These are phyloP conservation scores for Semnornis frantzii DNA, from an alignment of 2,113 vertebrate genomes.

Conservation along the genomic window DNA sequence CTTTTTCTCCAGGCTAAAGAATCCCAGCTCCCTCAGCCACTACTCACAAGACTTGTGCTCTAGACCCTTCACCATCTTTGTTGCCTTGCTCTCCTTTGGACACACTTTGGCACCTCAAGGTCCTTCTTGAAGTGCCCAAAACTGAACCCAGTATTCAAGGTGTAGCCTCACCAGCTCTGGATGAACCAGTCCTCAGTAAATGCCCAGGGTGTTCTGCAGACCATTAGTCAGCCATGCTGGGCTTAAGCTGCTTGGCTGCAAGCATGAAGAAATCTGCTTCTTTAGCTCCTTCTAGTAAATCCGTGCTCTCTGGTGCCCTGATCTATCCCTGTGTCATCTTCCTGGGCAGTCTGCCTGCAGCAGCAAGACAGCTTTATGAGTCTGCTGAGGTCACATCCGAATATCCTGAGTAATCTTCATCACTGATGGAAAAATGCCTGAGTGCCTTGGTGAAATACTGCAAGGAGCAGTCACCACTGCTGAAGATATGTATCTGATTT, in stretches of 20 bases:
- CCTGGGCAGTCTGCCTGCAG: neutral
- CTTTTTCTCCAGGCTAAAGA: no score
- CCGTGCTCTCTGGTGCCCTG: neutral
- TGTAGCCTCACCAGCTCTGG: neutral
- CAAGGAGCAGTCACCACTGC: neutral
- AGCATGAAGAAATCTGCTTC: neutral
- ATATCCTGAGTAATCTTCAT: neutral
- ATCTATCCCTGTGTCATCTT: neutral
- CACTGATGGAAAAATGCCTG: neutral
- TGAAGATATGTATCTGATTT: neutral
- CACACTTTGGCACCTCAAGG: no score
- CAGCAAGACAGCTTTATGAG: neutral
- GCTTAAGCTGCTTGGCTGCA: neutral
- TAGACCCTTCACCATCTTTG: no score
- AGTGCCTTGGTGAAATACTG: neutral
- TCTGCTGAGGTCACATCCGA: neutral
- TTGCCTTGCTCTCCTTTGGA: no score
- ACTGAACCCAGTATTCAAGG: neutral
- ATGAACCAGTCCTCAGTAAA: neutral
- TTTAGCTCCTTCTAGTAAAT: neutral
- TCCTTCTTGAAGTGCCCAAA: no score
- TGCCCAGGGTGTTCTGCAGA: neutral
- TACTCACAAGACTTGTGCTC: no score
- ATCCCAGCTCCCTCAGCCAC: no score
- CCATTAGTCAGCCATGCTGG: rapidly evolving